Conservation (phyloP, 2,888 invertebrate species). For the Troides oblongomaculatus region DNA sequence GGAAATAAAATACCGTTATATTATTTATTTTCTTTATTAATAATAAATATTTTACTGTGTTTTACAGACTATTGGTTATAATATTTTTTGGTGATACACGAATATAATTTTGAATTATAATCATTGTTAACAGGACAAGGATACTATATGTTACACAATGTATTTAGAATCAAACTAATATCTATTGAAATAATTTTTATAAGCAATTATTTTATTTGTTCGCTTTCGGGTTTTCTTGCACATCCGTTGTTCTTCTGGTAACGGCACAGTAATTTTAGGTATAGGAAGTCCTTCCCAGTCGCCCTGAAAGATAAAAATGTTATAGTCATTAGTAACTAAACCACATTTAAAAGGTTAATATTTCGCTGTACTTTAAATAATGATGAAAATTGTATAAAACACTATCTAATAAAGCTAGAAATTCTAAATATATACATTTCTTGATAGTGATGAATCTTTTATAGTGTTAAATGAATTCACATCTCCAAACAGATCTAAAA, state of each 20-base stretch:
- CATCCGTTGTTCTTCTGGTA: constrained; percentile 62
- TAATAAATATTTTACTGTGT: not conserved
- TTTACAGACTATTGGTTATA: not conserved
- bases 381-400: too few relatives aligned
- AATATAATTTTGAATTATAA: not conserved
- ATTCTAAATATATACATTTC: too few relatives aligned
- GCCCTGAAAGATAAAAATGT: constrained; percentile 56
- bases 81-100: not conserved
- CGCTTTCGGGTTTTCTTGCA: constrained; percentile 44
- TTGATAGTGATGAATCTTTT: too few relatives aligned
- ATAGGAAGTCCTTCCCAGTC: constrained; percentile 80
- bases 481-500: too few relatives aligned
- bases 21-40: not conserved
- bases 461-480: too few relatives aligned
- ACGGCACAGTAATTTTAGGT: constrained; percentile 73
- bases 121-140: not conserved
- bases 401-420: too few relatives aligned
- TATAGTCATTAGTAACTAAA: not conserved
- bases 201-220: constrained; percentile 14
- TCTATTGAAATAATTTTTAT: constrained; percentile 10
- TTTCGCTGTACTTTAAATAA: too few relatives aligned
- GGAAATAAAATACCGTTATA: not conserved
- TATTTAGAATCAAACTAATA: not conserved
- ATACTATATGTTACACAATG: not conserved
- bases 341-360: too few relatives aligned